Conservation (phyloP, 2,888 invertebrate genomes). For the Acanthacorydalis orientalis region DNA sequence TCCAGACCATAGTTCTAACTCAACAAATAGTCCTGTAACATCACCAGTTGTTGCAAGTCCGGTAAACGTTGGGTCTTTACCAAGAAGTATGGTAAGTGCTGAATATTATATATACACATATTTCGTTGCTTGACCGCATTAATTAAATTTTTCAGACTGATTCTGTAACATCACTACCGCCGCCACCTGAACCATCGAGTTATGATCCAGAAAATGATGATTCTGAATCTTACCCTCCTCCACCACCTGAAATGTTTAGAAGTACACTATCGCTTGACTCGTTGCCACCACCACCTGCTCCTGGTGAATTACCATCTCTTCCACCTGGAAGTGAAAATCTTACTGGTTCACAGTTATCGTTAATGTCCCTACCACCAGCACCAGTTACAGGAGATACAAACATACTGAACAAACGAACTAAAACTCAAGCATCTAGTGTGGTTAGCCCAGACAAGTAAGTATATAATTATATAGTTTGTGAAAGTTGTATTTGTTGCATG, state of each 20-base stretch:
- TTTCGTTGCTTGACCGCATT: too few relatives aligned
- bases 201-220: constrained; percentile 23
- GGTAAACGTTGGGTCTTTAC: neutral
- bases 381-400: constrained; percentile 30
- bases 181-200: constrained; percentile 28
- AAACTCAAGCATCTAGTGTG: too few relatives aligned
- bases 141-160: constrained; percentile 28
- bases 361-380: constrained; percentile 58
- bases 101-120: neutral
- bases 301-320: constrained; percentile 32
- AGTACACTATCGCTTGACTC: constrained; percentile 65
- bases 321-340: constrained; percentile 32
- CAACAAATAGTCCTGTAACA: neutral
- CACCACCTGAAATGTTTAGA: constrained; percentile 58
- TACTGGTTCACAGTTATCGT: constrained; percentile 51
- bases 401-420: too few relatives aligned
- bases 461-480: too few relatives aligned
- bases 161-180: constrained; percentile 31
- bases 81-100: neutral
- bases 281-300: constrained; percentile 62
- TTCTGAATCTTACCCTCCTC: constrained; percentile 33
- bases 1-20: neutral
- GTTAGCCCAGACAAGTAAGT: constrained; percentile 19
- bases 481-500: too few relatives aligned
- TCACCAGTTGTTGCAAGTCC: neutral